Percentiles rank a stretch among this genome's conserved stretches.
Conservation (phyloP, 1,140 invertebrate species). For the Lasioglossum baleicum region DNA sequence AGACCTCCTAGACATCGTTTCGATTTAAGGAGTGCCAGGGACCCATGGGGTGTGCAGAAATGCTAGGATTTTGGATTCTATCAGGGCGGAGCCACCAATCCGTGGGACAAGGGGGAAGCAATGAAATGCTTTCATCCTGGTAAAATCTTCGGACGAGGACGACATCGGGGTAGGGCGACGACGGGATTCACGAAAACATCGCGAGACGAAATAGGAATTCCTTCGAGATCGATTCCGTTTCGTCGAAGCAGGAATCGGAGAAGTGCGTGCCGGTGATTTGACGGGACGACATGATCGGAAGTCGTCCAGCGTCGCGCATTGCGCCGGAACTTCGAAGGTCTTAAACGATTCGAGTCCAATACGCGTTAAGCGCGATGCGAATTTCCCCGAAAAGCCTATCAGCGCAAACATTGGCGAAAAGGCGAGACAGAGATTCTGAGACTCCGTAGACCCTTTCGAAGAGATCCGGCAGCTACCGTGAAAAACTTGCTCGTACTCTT, state of each 20-base stretch:
- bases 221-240: slow-evolving; percentile 29
- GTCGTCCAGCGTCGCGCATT: neutral
- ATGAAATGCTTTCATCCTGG: slow-evolving; percentile 51
- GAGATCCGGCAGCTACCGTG: slow-evolving; percentile 48
- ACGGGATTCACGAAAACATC: slow-evolving; percentile 30
- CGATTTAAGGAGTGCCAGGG: slow-evolving; percentile 68
- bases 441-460: slow-evolving; percentile 51
- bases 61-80: slow-evolving; percentile 64
- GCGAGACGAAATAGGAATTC: slow-evolving; percentile 39
- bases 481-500: slow-evolving; percentile 54
- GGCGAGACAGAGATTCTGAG: slow-evolving; percentile 47
- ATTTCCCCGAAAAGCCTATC: slow-evolving; percentile 36
- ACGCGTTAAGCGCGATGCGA: neutral
- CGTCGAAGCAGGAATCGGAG: neutral
- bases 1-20: slow-evolving; percentile 65
- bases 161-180: neutral
- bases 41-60: slow-evolving; percentile 40
- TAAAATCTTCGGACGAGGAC: slow-evolving; percentile 25
- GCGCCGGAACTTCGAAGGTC: neutral
- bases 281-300: neutral
- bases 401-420: slow-evolving; percentile 33
- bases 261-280: neutral
- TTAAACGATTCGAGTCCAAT: neutral
- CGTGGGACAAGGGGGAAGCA: slow-evolving; percentile 2
- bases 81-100: slow-evolving; percentile 23